These are phyloP conservation scores for Trogon surrucura DNA, from an alignment of 2,113 vertebrate genomes.

Conservation along the genomic window DNA sequence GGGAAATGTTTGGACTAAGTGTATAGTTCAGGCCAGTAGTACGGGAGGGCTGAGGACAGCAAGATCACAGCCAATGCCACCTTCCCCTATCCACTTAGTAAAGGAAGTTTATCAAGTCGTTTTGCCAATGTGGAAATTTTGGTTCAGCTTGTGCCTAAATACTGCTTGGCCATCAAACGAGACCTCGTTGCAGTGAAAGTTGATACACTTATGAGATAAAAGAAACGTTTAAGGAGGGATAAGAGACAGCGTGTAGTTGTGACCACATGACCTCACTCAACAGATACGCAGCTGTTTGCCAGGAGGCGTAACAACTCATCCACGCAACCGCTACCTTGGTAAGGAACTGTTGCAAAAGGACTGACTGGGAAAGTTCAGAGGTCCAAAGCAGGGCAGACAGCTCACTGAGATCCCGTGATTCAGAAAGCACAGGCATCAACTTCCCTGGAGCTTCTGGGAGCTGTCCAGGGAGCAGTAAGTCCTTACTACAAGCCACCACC, in stretches of 20 bases:
- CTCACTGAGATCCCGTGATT: not conserved
- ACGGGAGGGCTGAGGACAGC: not conserved
- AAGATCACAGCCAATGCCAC: not conserved
- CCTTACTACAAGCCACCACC: accelerated
- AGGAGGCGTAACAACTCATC: not conserved
- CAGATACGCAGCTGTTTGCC: not conserved
- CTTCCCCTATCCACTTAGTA: not conserved
- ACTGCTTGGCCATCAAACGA: not conserved
- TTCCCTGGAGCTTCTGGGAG: not conserved
- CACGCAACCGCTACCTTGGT: not conserved
- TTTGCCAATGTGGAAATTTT: not conserved
- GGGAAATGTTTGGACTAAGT: not conserved
- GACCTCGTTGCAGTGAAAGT: not conserved
- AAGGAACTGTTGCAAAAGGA: not conserved
- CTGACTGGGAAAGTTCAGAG: not conserved
- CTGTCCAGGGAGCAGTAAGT: not conserved
- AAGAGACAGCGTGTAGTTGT: not conserved
- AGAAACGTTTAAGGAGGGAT: not conserved
- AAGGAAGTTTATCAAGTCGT: not conserved
- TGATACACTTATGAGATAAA: not conserved
- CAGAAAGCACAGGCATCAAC: not conserved
- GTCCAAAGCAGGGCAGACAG: not conserved
- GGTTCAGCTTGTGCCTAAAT: not conserved
- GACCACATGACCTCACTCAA: not conserved
- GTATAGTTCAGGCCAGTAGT: not conserved